A percentile compares a stretch with the other conserved stretches of the same genome.
Evolutionary conservation across 2,113 vertebrate species (phyloP).

Genomic region (Halcyon senegalensis): DNA sequence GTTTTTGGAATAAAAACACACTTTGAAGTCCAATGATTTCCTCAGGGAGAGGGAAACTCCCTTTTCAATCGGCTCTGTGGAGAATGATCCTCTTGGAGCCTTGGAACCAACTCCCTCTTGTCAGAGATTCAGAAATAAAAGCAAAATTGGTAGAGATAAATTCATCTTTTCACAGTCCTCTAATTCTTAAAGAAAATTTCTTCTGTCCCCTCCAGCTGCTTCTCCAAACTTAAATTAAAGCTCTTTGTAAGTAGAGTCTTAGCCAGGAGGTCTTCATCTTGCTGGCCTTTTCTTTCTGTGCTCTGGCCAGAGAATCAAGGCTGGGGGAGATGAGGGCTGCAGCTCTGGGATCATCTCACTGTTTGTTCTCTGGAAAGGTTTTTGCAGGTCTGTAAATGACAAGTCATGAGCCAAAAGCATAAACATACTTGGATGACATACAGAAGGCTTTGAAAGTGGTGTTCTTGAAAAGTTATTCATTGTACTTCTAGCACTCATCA

Average conservation of each 20-base stretch:
- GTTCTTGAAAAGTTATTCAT: background rate
- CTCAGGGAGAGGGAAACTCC: background rate
- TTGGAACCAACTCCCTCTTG: background rate
- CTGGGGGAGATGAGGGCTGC: background rate
- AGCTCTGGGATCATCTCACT: background rate
- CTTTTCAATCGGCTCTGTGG: background rate
- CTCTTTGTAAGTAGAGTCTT: background rate
- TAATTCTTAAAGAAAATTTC: background rate
- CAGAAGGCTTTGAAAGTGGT: background rate
- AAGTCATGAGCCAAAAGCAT: background rate
- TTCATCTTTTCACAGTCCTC: background rate
- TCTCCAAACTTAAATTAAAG: background rate
- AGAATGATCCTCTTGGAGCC: background rate
- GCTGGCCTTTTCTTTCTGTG: background rate
- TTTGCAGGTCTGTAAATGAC: background rate
- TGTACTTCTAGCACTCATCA: background rate
- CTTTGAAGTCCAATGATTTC: background rate
- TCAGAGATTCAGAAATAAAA: background rate
- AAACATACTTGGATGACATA: background rate
- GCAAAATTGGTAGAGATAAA: background rate
- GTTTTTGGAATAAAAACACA: background rate
- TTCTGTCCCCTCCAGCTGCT: background rate
- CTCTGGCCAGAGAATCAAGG: fast-evolving
- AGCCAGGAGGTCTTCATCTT: background rate
- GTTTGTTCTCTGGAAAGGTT: background rate